A percentile compares a stretch with the other conserved stretches of the same genome.
These are phyloP conservation scores for Phylloscopus collybita DNA, from an alignment of 2,797 vertebrate genomes.

Conservation along the genomic window DNA sequence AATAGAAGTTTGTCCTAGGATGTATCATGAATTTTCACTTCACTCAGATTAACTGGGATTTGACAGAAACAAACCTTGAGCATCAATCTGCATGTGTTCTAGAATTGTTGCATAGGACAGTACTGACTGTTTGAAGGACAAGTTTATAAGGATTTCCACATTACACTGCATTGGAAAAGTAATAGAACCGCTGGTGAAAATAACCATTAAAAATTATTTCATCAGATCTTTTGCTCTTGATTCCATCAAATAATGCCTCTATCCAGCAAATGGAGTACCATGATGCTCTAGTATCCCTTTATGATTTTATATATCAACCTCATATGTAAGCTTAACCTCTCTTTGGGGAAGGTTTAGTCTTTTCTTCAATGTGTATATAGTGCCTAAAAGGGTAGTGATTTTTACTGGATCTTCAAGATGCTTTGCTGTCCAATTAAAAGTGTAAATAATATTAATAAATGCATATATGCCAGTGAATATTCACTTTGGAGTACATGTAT, in stretches of 20 bases:
- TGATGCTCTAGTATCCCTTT: background rate
- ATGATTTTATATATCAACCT: background rate
- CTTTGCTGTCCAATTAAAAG: background rate
- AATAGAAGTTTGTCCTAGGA: background rate
- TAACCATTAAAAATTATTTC: background rate
- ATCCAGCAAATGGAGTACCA: background rate
- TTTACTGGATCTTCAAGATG: background rate
- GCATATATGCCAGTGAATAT: background rate
- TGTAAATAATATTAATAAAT: background rate
- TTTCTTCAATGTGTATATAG: background rate
- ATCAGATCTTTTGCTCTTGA: background rate
- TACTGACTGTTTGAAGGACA: background rate
- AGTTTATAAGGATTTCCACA: background rate
- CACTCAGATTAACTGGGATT: background rate
- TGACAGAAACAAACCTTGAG: background rate
- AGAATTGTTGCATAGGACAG: background rate
- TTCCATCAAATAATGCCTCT: background rate
- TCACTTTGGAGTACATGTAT: background rate
- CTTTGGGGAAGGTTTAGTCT: background rate
- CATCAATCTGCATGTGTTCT: background rate
- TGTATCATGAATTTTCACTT: background rate
- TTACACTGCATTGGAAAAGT: background rate
- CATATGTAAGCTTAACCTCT: background rate
- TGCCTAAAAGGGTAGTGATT: background rate
- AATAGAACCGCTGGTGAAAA: background rate